Evolutionary conservation across 2,888 invertebrate species (phyloP).

Genomic region (Lithophane ornitopus): DNA sequence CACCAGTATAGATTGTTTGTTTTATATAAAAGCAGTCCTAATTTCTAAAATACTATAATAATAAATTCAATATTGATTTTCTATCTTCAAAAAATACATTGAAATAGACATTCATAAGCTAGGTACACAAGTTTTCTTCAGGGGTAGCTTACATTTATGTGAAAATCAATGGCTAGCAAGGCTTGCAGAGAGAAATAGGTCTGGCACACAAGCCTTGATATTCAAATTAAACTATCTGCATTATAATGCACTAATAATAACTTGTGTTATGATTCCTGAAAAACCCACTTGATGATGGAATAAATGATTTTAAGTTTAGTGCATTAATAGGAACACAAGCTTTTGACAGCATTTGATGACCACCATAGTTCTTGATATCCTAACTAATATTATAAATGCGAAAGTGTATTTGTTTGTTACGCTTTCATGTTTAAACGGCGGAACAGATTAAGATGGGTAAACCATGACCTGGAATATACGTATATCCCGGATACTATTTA

Average conservation of each 20-base stretch:
- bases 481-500: no score
- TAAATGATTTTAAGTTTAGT: slow-evolving; percentile 19
- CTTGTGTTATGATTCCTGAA: neutral
- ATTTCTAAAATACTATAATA: neutral
- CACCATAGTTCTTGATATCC: neutral
- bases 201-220: slow-evolving; percentile 7
- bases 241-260: neutral
- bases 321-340: neutral
- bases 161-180: neutral
- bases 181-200: slow-evolving; percentile 1
- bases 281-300: slow-evolving; percentile 8
- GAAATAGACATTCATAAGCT: neutral
- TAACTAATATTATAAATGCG: no score
- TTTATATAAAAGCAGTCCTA: slow-evolving; percentile 14
- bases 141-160: no score
- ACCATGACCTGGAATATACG: no score
- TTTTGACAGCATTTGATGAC: neutral
- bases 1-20: neutral
- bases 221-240: slow-evolving; percentile 12
- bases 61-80: slow-evolving; percentile 5
- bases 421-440: no score
- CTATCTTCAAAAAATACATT: neutral
- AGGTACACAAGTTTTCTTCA: neutral
- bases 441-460: no score
- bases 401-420: no score